These are phyloP conservation scores for Aphelenchoides fujianensis DNA, from an alignment of 1,140 invertebrate genomes.

Conservation along the genomic window DNA sequence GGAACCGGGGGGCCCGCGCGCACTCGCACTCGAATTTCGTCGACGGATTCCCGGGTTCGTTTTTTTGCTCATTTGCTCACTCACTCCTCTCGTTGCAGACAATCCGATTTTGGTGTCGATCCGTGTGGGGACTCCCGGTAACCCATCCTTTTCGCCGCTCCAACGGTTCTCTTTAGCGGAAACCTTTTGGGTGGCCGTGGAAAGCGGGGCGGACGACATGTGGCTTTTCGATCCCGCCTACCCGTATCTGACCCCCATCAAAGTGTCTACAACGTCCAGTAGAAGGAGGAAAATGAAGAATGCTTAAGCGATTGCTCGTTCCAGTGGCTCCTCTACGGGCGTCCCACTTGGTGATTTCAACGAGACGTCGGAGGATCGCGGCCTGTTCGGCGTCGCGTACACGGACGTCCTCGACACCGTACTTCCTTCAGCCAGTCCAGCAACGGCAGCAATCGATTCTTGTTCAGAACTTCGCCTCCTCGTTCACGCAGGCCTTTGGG, in stretches of 20 bases:
- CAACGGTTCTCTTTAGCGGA: not conserved
- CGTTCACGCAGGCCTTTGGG: not conserved
- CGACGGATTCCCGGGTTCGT: not conserved
- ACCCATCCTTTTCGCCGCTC: not conserved
- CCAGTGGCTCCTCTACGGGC: not conserved
- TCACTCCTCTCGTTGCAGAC: not conserved
- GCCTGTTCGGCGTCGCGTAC: not conserved
- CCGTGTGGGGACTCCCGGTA: not conserved
- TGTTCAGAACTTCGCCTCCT: not conserved
- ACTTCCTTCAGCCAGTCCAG: not conserved
- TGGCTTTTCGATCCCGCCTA: not conserved
- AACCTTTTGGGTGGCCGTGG: not conserved
- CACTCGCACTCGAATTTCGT: not conserved
- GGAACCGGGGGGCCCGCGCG: not conserved
- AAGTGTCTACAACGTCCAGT: not conserved
- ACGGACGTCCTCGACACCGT: not conserved
- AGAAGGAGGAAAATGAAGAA: not conserved
- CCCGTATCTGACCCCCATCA: not conserved
- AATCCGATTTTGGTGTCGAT: not conserved
- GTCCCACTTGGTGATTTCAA: not conserved
- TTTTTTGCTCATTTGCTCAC: not conserved
- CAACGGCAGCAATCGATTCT: not conserved
- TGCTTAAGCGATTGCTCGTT: not conserved
- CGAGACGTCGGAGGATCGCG: not conserved
- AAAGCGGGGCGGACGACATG: not conserved